Conservation (phyloP, 2,797 vertebrate species). For the Gymnocypris eckloni region DNA sequence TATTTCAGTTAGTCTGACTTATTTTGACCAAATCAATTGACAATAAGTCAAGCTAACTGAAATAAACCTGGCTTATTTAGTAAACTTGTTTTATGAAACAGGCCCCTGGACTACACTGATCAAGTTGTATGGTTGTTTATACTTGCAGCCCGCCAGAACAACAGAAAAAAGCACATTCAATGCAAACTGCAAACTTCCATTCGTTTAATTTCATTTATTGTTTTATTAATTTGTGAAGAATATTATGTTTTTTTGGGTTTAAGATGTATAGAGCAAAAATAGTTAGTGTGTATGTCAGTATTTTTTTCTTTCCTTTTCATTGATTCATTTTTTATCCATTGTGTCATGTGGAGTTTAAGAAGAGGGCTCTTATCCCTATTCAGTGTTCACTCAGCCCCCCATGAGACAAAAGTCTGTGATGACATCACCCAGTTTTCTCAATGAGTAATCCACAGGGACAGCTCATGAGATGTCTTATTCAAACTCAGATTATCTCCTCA, state of each 20-base stretch:
- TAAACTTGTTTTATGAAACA: no score
- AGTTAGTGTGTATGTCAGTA: neutral
- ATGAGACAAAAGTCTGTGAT: conserved; percentile 67
- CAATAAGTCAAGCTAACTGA: no score
- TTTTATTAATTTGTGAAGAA: neutral
- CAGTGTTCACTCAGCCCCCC: conserved; percentile 32
- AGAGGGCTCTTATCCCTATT: conserved; percentile 56
- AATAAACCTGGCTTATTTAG: no score
- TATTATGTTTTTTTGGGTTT: neutral
- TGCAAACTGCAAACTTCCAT: neutral
- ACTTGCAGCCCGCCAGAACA: neutral
- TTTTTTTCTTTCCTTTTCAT: neutral
- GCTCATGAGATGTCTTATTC: conserved; percentile 75
- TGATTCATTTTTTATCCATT: conserved; percentile 38
- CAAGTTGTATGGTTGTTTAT: neutral
- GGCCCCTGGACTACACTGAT: neutral
- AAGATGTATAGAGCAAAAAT: conserved; percentile 10
- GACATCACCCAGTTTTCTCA: conserved; percentile 75
- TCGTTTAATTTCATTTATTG: neutral
- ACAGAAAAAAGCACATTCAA: neutral
- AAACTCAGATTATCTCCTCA: conserved; percentile 71
- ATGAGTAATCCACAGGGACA: conserved; percentile 71
- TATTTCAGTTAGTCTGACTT: no score
- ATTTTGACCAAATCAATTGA: no score
- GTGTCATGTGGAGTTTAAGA: conserved; percentile 51